Conservation (phyloP, 2,888 invertebrate genomes). For the Aphodius sticticus region DNA sequence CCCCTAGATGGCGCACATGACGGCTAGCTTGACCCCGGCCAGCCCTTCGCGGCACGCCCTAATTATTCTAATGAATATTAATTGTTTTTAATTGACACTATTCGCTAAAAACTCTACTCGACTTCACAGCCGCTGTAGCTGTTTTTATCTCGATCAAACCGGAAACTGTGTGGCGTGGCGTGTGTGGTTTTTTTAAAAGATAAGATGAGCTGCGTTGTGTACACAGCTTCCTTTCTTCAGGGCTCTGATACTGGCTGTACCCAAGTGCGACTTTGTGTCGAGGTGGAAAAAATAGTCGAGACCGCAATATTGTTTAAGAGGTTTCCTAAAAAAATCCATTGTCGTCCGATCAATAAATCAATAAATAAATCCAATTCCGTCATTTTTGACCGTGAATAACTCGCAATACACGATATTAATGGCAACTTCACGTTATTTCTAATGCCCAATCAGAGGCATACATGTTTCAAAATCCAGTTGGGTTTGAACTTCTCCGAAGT, state of each 20-base stretch:
- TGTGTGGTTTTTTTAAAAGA: background rate
- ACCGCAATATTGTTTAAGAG: no score
- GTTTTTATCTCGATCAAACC: background rate
- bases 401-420: no score
- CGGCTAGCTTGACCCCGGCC: background rate
- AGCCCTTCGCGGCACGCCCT: background rate
- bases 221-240: background rate
- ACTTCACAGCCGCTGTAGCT: background rate
- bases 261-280: no score
- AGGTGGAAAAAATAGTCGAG: no score
- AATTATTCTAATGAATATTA: background rate
- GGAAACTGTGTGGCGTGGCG: background rate
- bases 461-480: no score
- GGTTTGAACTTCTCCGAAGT: no score
- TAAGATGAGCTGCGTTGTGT: background rate
- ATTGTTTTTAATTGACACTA: background rate
- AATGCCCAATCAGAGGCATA: no score
- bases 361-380: no score
- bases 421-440: no score
- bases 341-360: no score
- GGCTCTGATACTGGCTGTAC: background rate
- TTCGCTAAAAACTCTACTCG: background rate
- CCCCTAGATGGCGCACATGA: background rate
- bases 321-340: no score
- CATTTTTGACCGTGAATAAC: no score